Conservation (phyloP, 2,113 vertebrate species). For the Prinia subflava region DNA sequence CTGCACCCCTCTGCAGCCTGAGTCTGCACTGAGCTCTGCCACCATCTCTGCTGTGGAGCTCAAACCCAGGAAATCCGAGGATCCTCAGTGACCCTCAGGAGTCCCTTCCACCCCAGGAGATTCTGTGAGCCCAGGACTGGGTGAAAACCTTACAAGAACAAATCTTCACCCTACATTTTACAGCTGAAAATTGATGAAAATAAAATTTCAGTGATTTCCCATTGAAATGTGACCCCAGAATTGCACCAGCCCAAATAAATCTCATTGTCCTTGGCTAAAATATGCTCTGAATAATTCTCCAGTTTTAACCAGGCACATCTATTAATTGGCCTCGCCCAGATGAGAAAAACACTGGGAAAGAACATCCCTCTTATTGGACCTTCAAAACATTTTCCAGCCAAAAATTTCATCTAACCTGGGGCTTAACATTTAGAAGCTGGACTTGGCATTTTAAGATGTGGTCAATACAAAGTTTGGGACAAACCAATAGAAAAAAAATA, state of each 20-base stretch:
- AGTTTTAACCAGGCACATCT: not conserved
- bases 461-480: not conserved
- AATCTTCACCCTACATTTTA: not conserved
- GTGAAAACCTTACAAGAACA: not conserved
- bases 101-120: not conserved
- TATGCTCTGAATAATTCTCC: not conserved
- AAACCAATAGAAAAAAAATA: not conserved
- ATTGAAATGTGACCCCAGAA: not conserved
- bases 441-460: not conserved
- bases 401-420: not conserved
- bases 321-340: not conserved
- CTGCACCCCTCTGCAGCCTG: not conserved
- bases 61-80: not conserved
- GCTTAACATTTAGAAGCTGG: not conserved
- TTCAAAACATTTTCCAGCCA: conserved; percentile 1
- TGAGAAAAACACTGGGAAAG: conserved; percentile 10
- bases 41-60: not conserved
- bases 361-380: not conserved
- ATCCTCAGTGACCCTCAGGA: too few species aligned
- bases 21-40: not conserved
- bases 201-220: not conserved
- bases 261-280: not conserved
- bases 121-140: not conserved
- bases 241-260: not conserved
- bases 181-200: not conserved